Percentiles rank a stretch among this genome's conserved stretches.
phyloP scores from a whole-genome alignment of 2,113 vertebrate genomes.

The Cryptomyrus ogoouensis region DNA sequence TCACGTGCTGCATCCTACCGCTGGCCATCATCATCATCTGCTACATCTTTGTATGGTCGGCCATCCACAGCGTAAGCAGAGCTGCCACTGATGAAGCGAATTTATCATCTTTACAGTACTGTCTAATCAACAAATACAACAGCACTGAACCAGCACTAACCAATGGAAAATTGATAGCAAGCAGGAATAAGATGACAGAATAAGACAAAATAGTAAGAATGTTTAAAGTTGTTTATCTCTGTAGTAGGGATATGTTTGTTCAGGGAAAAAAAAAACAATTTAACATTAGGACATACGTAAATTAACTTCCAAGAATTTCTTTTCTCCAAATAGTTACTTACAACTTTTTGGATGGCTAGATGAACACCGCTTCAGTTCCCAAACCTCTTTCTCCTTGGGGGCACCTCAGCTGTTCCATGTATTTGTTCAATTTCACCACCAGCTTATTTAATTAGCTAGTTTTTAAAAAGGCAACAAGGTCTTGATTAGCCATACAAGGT shows the following conservation, averaged over 20 bases:
- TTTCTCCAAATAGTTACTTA: background rate
- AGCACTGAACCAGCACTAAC: background rate
- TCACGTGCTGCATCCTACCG: constrained; percentile 69
- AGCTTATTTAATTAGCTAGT: background rate
- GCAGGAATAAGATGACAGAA: background rate
- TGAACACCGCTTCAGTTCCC: background rate
- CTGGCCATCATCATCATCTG: constrained; percentile 70
- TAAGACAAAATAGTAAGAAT: background rate
- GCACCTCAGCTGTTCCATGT: background rate
- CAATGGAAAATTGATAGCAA: background rate
- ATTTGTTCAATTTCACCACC: background rate
- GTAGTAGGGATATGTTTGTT: background rate
- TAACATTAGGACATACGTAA: background rate
- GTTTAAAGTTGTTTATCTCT: background rate
- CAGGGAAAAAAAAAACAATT: background rate
- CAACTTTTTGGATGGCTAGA: background rate
- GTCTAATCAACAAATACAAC: background rate
- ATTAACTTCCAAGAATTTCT: background rate
- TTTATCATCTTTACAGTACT: background rate
- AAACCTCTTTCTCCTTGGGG: too few relatives aligned
- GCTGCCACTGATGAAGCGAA: background rate
- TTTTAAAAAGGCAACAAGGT: background rate
- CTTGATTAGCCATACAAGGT: background rate
- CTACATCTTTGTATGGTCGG: constrained; percentile 74
- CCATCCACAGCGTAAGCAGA: constrained; percentile 69